Base-by-base conservation (phyloP, 64 coral and sea anemone genomes). In the Montipora foliosa region DNA sequence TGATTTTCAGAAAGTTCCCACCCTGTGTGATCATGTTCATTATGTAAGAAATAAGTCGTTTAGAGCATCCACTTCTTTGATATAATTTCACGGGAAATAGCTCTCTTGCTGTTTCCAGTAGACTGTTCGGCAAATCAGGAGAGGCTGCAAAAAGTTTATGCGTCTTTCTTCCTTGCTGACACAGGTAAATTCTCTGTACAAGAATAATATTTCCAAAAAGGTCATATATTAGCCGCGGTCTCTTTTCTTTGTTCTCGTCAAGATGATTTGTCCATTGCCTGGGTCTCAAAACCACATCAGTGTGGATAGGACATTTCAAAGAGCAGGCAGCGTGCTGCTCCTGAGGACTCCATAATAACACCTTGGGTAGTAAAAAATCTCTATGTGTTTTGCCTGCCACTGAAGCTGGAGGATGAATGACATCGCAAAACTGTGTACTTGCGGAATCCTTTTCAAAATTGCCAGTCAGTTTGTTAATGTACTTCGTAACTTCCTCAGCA, bases 151-250 rank as follows among this genome's bases (percentile, higher is more conserved):
- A 49, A 2, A 91, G 29, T 3, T 48, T 87, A 29, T 73, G 83
- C 1, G 79, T 76, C 14, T 73, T 84, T 11, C 90, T 15, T 7
- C 45, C 51, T 21, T 87, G 91, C 5, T 4, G 10, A 20, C 91
- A 93, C 29, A 87, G 6, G 12, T 87, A 93, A 64, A 87, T 62
- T 87, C 91, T 49, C 44, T 87, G 91, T 0, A 93, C 91, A 3
- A 93, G 58, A 21, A 93, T 57, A n/a, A 93, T n/a, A 46, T 93
- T 93, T 11, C 91, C 91, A 69, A 66, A 86, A 16, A 87, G 47
- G 75, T 87, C 82, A n/a, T 78, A 67, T 1, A 93, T 58, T 1
- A 93, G 19, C 44, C 91, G 66, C 4, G 74, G 80, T 75, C 75
- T 78, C 61, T 29, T 46, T 9, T 21, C 55, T 14, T 78, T 64